phyloP scores from a whole-genome alignment of 2,113 vertebrate genomes.

The Terrapene triunguis region DNA sequence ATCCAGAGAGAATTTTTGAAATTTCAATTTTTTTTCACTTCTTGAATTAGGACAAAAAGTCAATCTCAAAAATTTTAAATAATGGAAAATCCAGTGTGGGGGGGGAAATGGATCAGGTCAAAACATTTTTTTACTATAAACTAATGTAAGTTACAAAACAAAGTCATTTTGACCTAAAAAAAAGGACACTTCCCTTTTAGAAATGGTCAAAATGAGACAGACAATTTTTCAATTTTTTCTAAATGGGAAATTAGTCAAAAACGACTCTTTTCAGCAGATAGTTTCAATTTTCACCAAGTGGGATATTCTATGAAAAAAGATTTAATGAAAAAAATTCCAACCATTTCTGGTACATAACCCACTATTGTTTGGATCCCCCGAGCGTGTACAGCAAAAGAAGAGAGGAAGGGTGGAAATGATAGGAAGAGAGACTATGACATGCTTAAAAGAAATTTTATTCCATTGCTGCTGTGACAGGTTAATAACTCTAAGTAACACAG shows the following conservation, averaged over 20 bases:
- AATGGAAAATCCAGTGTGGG: neutral
- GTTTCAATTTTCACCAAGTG: neutral
- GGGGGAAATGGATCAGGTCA: neutral
- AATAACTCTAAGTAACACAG: neutral
- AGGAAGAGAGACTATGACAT: neutral
- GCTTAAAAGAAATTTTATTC: neutral
- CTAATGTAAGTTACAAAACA: neutral
- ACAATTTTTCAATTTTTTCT: neutral
- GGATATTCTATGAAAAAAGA: neutral
- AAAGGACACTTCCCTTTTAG: neutral
- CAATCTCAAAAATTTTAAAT: neutral
- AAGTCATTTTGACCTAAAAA: neutral
- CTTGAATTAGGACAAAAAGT: neutral
- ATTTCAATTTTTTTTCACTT: neutral
- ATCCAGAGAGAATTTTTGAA: neutral
- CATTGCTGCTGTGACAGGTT: neutral
- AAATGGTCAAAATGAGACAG: neutral
- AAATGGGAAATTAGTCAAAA: neutral
- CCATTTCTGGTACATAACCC: neutral
- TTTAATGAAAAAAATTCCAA: neutral
- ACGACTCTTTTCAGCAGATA: neutral
- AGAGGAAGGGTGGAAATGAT: rapidly evolving
- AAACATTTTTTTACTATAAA: neutral
- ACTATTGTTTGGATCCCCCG: neutral
- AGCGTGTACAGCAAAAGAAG: neutral